These are phyloP conservation scores for Tragelaphus eurycerus DNA, from an alignment of 2,797 vertebrate species.

Conservation along the genomic window DNA sequence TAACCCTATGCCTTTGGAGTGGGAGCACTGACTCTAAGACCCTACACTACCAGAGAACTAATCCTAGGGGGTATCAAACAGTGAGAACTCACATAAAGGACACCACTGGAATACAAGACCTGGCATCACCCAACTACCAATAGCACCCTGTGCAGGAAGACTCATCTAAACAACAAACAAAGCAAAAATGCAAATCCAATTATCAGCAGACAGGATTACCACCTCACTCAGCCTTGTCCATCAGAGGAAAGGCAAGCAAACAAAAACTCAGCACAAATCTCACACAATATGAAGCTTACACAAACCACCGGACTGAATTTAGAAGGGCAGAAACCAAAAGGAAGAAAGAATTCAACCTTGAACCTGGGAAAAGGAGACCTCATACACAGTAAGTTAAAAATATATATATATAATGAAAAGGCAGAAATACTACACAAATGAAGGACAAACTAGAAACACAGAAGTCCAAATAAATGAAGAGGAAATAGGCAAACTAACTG, in stretches of 20 bases:
- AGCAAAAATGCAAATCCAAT: background rate
- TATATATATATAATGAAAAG: background rate
- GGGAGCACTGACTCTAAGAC: background rate
- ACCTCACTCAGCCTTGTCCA: background rate
- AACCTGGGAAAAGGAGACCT: background rate
- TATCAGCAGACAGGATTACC: background rate
- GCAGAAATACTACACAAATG: background rate
- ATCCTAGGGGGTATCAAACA: background rate
- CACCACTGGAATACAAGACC: background rate
- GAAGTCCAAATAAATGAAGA: background rate
- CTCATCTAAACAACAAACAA: background rate
- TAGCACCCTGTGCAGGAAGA: background rate
- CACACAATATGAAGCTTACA: background rate
- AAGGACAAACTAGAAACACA: background rate
- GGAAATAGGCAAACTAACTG: background rate
- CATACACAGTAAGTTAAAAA: background rate
- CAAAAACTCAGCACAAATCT: background rate
- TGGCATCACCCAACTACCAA: background rate
- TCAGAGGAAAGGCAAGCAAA: background rate
- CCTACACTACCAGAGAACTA: background rate
- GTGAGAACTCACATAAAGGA: background rate
- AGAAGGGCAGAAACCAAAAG: background rate
- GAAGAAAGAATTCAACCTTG: background rate
- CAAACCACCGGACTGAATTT: background rate
- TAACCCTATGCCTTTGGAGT: background rate